A percentile compares a stretch with the other conserved stretches of the same genome.
Conservation (phyloP, 2,113 vertebrate species). For the Nibea coibor region DNA sequence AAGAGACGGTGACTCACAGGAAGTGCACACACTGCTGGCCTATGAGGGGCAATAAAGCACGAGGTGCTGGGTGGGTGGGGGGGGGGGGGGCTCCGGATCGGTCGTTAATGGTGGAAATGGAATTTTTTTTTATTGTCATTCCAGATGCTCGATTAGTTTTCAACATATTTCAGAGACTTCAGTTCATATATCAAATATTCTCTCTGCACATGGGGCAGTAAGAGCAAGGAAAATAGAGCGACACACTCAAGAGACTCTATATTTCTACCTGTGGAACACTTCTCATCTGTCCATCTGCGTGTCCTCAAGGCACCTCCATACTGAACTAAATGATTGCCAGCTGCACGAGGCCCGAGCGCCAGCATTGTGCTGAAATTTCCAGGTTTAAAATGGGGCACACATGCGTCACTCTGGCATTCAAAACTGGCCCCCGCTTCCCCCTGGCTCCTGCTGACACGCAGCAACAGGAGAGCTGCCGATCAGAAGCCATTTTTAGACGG, state of each 20-base stretch:
- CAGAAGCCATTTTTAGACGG: conserved; percentile 69
- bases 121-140: not conserved
- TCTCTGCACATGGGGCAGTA: not conserved
- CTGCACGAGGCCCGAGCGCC: conserved; percentile 44
- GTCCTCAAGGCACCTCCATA: conserved; percentile 55
- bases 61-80: too few relatives aligned
- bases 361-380: conserved; percentile 67
- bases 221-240: not conserved
- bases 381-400: conserved; percentile 57
- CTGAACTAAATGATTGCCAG: conserved; percentile 59
- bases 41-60: conserved; percentile 55
- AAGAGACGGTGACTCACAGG: conserved; percentile 75
- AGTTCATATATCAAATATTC: not conserved
- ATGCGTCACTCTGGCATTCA: conserved; percentile 61
- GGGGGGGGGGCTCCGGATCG: conserved; percentile 1
- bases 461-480: conserved; percentile 60
- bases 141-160: not conserved
- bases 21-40: conserved; percentile 60
- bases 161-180: too few relatives aligned
- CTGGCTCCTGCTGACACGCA: conserved; percentile 50
- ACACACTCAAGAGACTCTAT: too few relatives aligned
- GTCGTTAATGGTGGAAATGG: not conserved
- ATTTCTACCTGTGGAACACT: conserved; percentile 23
- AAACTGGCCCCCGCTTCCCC: conserved; percentile 43
- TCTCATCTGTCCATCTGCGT: conserved; percentile 18